Conservation (phyloP, 1,140 invertebrate species). For the Eumaeus atala region DNA sequence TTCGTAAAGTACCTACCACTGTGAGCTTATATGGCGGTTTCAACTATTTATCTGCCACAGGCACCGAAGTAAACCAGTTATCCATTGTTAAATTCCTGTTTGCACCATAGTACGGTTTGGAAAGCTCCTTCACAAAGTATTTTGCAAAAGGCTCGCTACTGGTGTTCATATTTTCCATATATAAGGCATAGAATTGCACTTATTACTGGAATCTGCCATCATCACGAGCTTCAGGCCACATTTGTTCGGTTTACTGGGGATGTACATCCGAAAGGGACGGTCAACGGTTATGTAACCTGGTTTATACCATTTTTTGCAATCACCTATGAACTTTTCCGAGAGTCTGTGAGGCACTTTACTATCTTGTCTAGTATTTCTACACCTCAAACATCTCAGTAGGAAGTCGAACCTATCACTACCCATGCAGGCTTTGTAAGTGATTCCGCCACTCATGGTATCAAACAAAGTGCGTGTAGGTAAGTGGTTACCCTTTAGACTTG, state of each 20-base stretch:
- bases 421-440: too few species aligned
- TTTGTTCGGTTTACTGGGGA: too few species aligned
- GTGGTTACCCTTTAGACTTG: not conserved
- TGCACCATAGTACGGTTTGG: conserved; percentile 2
- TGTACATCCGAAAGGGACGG: too few species aligned
- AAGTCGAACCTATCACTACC: too few species aligned
- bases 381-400: too few species aligned
- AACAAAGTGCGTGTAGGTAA: not conserved
- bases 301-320: too few species aligned
- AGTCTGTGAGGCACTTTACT: too few species aligned
- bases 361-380: too few species aligned
- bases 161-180: conserved; percentile 1
- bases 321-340: too few species aligned
- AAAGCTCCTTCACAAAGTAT: conserved; percentile 6
- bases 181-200: conserved; percentile 13
- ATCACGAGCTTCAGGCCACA: too few species aligned
- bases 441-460: not conserved
- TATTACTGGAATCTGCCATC: not conserved
- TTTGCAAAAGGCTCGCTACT: conserved; percentile 7
- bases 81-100: conserved; percentile 2
- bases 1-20: not conserved
- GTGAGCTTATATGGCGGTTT: not conserved
- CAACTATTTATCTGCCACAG: not conserved
- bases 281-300: too few species aligned
- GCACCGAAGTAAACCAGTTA: conserved; percentile 2